A percentile compares a stretch with the other conserved stretches of the same genome.
phyloP scores from a whole-genome alignment of 2,888 invertebrate genomes.

The Tenthredo notha region DNA sequence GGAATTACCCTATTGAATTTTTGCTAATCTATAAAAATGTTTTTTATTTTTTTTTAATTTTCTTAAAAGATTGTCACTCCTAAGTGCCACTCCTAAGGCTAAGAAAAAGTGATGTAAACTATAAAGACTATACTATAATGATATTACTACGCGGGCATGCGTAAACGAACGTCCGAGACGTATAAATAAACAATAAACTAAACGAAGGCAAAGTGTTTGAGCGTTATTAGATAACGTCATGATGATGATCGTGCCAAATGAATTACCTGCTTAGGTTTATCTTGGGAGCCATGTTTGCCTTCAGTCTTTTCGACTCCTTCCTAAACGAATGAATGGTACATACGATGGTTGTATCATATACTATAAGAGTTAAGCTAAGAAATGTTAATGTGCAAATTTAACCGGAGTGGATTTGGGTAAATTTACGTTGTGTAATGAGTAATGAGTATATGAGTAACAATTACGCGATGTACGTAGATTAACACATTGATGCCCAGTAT shows the following conservation, averaged over 20 bases:
- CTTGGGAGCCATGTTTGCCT: slow-evolving; percentile 94
- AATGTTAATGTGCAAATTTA: background rate
- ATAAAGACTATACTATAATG: slow-evolving; percentile 1
- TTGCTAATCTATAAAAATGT: background rate
- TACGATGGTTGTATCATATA: slow-evolving; percentile 66
- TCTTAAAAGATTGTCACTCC: slow-evolving; percentile 28
- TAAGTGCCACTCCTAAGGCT: slow-evolving; percentile 27
- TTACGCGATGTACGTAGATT: background rate
- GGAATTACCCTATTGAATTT: background rate
- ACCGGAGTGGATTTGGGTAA: background rate
- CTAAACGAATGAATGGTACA: slow-evolving; percentile 76
- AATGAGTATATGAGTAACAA: background rate
- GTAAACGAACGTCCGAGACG: slow-evolving; percentile 40
- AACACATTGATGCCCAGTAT: background rate
- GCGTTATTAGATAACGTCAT: slow-evolving; percentile 45
- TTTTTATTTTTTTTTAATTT: background rate
- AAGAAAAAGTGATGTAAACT: slow-evolving; percentile 14
- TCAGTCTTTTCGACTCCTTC: slow-evolving; percentile 94
- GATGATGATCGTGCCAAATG: slow-evolving; percentile 67
- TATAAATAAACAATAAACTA: slow-evolving; percentile 8
- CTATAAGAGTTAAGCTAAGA: slow-evolving; percentile 24
- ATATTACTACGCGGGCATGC: slow-evolving; percentile 36
- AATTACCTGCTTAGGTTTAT: slow-evolving; percentile 92
- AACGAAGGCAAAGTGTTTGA: slow-evolving; percentile 34
- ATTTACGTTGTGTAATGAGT: background rate